Percentiles rank a stretch among this genome's conserved stretches.
phyloP scores from a whole-genome alignment of 1,140 invertebrate genomes.

The Polypedilum pembai region DNA sequence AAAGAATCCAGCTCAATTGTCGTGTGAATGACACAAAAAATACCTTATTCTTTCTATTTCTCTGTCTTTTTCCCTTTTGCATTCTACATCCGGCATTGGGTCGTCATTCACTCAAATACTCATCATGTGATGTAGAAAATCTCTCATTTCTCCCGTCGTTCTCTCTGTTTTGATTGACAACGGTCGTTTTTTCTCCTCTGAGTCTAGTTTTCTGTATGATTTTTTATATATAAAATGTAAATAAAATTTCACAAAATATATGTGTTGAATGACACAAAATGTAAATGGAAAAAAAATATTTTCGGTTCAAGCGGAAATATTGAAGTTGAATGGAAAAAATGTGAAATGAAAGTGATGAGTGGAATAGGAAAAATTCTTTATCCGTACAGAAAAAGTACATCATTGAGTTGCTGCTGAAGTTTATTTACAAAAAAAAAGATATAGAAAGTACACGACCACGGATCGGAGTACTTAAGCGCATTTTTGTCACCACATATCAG shows the following conservation, averaged over 20 bases:
- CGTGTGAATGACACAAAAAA: no score
- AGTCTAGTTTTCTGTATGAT: not conserved
- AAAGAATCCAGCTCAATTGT: not conserved
- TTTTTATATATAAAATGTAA: constrained; percentile 6
- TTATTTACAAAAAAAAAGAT: no score
- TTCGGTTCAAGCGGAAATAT: constrained; percentile 12
- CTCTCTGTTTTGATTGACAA: constrained; percentile 8
- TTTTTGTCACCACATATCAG: no score
- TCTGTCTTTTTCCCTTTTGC: no score
- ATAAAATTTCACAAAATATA: not conserved
- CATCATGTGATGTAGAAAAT: constrained; percentile 11
- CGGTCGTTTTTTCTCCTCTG: not conserved
- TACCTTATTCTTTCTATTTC: no score
- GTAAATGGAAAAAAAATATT: constrained; percentile 15
- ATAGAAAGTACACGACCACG: no score
- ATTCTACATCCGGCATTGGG: not conserved
- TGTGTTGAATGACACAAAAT: constrained; percentile 23
- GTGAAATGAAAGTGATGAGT: no score
- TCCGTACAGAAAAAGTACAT: not conserved
- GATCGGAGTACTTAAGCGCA: no score
- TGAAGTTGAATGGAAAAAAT: not conserved
- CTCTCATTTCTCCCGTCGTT: not conserved
- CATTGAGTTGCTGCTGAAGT: no score
- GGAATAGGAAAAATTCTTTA: no score
- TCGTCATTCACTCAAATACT: not conserved